Evolutionary conservation across 2,888 invertebrate species (phyloP), one percentile per base, ranked within the genome.

Genomic region (Danaus chrysippus): DNA sequence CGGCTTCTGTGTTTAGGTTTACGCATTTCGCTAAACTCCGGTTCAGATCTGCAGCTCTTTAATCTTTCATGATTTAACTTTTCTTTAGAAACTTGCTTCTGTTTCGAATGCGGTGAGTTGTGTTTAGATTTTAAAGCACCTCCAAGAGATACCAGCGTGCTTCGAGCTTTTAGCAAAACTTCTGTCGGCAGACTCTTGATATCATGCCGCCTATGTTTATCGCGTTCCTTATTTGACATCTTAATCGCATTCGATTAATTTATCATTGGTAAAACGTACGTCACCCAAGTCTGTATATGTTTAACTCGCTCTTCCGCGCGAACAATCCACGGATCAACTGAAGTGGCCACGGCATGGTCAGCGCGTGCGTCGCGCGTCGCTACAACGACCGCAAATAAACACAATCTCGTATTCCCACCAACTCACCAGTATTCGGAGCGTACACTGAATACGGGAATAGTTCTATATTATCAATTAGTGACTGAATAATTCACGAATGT

Each of bases 351-450:
- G 74, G 83, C 83, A 77, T 79, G 81, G 78, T 68, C 72, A 76
- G 84, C 83, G 84, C 86, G 82, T 82, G 86, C 83, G 87, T 78
- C 71, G 73, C 71, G 66, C 81, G 81, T 79, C 81, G 77, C 80
- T 78, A 76, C 80, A 76, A 81, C 72, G 77, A 86, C 84, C 83
- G 78, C 87, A 89, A 89, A 89, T 89, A 89, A 87, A 87, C 87
- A 84, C 74, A 79, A 78, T 78, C 79, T 76, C 59, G 60, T 66
- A 58, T 64, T 60, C 52, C 56, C 41, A 58, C 42, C 58, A 54
- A 19, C 53, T 53, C 58, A 17, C 49, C 17, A 49, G 49, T 54
- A 43, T 54, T 58, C 49, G 42, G 13, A 44, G 17, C 23, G 56
- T 43, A 53, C 23, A 49, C 58, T 34, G 41, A 19, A 55, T 55